Evolutionary conservation across 2,888 invertebrate genomes (phyloP).

Genomic region (Exephanes ischioxanthus): DNA sequence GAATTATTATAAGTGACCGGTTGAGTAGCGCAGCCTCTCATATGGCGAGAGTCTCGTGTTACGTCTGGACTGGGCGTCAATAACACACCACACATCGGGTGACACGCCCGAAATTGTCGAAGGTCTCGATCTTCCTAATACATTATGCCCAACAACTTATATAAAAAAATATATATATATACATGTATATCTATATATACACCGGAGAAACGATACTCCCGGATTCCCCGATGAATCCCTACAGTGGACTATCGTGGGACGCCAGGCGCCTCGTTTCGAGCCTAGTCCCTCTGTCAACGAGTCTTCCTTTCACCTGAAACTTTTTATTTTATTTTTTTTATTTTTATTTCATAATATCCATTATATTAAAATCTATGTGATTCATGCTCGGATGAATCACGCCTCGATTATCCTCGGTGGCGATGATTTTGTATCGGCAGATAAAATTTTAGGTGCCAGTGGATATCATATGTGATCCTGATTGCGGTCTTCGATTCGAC

Average conservation of each 20-base stretch:
- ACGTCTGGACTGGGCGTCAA: slow-evolving; percentile 79
- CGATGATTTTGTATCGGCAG: not conserved
- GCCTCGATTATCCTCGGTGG: not conserved
- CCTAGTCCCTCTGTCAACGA: slow-evolving; percentile 40
- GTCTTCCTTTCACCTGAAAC: slow-evolving; percentile 42
- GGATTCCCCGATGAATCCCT: slow-evolving; percentile 60
- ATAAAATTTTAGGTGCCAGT: not conserved
- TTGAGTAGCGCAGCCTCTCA: slow-evolving; percentile 61
- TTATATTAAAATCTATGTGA: slow-evolving; percentile 47
- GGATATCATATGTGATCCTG: not conserved
- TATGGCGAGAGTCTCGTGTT: slow-evolving; percentile 77
- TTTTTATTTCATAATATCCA: not conserved
- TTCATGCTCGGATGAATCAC: slow-evolving; percentile 57
- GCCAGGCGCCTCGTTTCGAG: slow-evolving; percentile 49
- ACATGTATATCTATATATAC: not conserved
- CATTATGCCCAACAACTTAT: slow-evolving; percentile 9
- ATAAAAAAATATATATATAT: not conserved
- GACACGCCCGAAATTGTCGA: slow-evolving; percentile 69
- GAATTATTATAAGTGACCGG: slow-evolving; percentile 44
- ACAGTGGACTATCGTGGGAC: slow-evolving; percentile 46
- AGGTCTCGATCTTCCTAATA: slow-evolving; percentile 57
- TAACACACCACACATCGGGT: slow-evolving; percentile 78
- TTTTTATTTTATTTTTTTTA: slow-evolving; percentile 7
- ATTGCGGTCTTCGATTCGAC: not conserved
- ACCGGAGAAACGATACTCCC: slow-evolving; percentile 42